phyloP scores from a whole-genome alignment of 2,888 invertebrate genomes.

The Spisula solida region DNA sequence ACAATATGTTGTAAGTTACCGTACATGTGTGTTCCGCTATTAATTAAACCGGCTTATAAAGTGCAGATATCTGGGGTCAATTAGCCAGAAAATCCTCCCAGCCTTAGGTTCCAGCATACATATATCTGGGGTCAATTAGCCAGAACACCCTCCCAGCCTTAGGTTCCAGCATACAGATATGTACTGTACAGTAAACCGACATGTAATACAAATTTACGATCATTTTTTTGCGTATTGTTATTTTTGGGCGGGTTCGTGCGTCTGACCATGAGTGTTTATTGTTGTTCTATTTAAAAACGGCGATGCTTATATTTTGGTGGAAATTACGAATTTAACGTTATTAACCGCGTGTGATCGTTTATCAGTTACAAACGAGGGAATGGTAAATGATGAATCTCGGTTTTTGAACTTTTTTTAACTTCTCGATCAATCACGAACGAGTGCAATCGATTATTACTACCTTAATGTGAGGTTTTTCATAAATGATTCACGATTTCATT shows the following conservation, averaged over 20 bases:
- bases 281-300: too few relatives aligned
- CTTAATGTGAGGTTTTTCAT: neutral
- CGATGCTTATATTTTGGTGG: too few relatives aligned
- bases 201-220: too few relatives aligned
- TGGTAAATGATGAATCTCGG: neutral
- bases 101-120: neutral
- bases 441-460: neutral
- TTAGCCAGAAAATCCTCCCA: neutral
- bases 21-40: neutral
- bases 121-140: too few relatives aligned
- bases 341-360: neutral
- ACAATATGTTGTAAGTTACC: neutral
- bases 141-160: neutral
- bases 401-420: neutral
- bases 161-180: neutral
- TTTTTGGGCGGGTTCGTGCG: too few relatives aligned
- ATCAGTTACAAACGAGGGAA: neutral
- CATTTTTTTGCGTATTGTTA: too few relatives aligned
- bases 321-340: too few relatives aligned
- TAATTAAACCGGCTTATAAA: neutral
- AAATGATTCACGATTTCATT: neutral
- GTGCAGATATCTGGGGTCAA: neutral
- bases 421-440: neutral
- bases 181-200: too few relatives aligned
- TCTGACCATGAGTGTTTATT: too few relatives aligned